These are phyloP conservation scores for Charaxes varanes DNA, from an alignment of 1,140 invertebrate genomes.

Conservation along the genomic window DNA sequence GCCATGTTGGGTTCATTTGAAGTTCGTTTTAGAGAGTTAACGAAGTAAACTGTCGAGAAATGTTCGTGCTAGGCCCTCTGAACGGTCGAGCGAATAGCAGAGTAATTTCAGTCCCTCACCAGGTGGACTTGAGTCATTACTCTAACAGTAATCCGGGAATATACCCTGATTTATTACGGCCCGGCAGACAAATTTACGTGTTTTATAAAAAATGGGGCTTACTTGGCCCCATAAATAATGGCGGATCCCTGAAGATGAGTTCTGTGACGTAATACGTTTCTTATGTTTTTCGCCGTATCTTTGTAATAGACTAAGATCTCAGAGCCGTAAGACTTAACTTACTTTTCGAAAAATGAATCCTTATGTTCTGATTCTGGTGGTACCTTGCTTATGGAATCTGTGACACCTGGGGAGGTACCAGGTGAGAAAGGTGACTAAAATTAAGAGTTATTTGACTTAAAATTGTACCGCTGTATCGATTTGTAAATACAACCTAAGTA, in stretches of 20 bases:
- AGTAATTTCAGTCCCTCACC: constrained; percentile 65
- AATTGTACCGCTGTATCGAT: too few relatives aligned
- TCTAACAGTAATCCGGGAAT: constrained; percentile 69
- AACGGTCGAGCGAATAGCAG: constrained; percentile 58
- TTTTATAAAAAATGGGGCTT: constrained; percentile 68
- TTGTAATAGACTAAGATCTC: constrained; percentile 3
- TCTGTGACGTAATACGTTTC: constrained; percentile 25
- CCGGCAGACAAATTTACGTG: constrained; percentile 64
- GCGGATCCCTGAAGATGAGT: constrained; percentile 42
- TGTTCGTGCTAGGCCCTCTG: too few relatives aligned
- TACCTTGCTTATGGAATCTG: too few relatives aligned
- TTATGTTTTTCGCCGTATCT: constrained; percentile 15
- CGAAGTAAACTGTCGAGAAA: too few relatives aligned
- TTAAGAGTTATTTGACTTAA: too few relatives aligned
- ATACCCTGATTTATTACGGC: constrained; percentile 60
- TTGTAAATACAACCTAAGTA: too few relatives aligned
- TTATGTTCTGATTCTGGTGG: too few relatives aligned
- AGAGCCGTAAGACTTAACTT: too few relatives aligned
- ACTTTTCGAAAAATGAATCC: constrained; percentile 1
- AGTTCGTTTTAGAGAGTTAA: too few relatives aligned
- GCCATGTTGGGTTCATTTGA: too few relatives aligned
- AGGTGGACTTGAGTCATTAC: constrained; percentile 69
- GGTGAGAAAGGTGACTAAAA: too few relatives aligned
- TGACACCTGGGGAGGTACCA: too few relatives aligned
- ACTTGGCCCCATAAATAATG: constrained; percentile 64